Conservation (phyloP, 1,140 invertebrate genomes). For the Drosophila biarmipes region DNA sequence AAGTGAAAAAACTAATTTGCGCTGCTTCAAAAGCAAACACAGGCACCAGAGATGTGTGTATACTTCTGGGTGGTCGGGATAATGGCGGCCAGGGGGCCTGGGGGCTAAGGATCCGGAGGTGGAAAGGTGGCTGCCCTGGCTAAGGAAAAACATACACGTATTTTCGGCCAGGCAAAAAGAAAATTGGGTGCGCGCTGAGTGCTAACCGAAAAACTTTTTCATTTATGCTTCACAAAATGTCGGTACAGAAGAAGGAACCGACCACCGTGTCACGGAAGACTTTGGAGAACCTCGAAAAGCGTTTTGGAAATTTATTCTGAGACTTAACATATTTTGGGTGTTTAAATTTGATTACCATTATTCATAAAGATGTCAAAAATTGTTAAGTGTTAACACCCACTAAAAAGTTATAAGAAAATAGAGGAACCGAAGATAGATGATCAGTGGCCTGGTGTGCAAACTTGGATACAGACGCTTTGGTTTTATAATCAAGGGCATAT, state of each 20-base stretch:
- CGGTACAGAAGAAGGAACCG: slow-evolving; percentile 30
- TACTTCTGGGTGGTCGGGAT: not conserved
- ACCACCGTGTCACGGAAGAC: slow-evolving; percentile 31
- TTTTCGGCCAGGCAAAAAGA: slow-evolving; percentile 75
- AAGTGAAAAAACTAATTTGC: slow-evolving; percentile 84
- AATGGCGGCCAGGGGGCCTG: slow-evolving; percentile 11
- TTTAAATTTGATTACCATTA: no score
- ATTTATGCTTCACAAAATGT: slow-evolving; percentile 66
- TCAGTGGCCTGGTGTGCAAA: no score
- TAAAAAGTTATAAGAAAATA: no score
- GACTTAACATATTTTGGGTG: no score
- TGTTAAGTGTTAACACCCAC: no score
- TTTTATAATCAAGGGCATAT: no score
- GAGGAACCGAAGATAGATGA: no score
- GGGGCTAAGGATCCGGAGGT: slow-evolving; percentile 32
- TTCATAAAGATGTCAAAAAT: no score
- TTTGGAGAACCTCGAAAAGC: not conserved
- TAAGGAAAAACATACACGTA: slow-evolving; percentile 82
- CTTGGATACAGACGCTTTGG: no score
- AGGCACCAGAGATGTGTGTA: slow-evolving; percentile 1
- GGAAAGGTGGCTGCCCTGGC: slow-evolving; percentile 52
- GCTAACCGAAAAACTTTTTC: slow-evolving; percentile 81
- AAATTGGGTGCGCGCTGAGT: slow-evolving; percentile 77
- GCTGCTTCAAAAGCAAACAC: slow-evolving; percentile 83
- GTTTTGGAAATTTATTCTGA: not conserved